Base-by-base conservation (phyloP, 2,888 invertebrate genomes). In the Trissoscelio sp. region DNA sequence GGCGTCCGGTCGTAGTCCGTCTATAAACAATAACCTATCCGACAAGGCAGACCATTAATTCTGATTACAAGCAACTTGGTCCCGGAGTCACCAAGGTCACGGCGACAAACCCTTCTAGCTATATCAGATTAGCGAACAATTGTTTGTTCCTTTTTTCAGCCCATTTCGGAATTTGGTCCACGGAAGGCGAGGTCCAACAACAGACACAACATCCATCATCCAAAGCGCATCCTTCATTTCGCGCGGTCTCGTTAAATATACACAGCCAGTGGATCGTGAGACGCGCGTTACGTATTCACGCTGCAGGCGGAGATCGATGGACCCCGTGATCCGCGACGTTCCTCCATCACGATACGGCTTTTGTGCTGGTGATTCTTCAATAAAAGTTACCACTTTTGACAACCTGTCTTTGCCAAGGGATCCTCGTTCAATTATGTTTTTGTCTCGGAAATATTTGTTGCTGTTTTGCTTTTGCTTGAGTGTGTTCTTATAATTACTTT, bases 151-250 rank as follows among this genome's bases (percentile, higher is more conserved):
- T 75, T 67, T 75, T 75, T 48, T 69, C 73, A 73, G 66, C 57
- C 57, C 53, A 48, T 74, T 77, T 79, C 58, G 85, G 83, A 85
- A 85, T 87, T 82, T 85, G 20, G 58, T 83, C 82, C 73, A 58
- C 83, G 75, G 80, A 67, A 70, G 78, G 72, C 55, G 28, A 55
- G 48, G 80, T 81, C 73, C 84, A 37, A 77, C 20, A 24, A 24
- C 42, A 75, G 80, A 75, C 82, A 84, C 82, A 70, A 67, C 86
- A 88, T 88, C 87, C 85, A 88, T 89, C 88, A 89, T 87, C 83
- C 72, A 42, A 66, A 60, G 79, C 84, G 84, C 85, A 87, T 88
- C 86, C 82, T 86, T 88, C 86, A 86, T 87, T 87, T 88, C 82
- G 86, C 88, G 84, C 82, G 86, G 84, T 86, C 83, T 64, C 64